These are phyloP conservation scores for Chrysemys picta DNA, from an alignment of 2,113 vertebrate species.

Conservation along the genomic window DNA sequence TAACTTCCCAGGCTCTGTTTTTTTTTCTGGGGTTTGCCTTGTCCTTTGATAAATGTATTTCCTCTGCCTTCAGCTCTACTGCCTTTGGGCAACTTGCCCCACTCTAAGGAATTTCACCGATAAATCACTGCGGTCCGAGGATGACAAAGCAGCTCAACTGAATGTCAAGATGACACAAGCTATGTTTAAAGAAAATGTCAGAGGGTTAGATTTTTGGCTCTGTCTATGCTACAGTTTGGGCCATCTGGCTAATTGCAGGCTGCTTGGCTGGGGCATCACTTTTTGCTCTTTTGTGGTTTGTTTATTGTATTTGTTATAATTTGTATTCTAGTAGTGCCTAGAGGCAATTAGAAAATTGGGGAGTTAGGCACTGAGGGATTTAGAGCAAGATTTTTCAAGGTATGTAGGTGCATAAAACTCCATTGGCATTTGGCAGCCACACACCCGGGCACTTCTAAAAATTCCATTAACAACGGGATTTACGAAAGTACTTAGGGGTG, in stretches of 20 bases:
- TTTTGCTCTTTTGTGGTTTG: background rate
- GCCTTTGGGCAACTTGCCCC: background rate
- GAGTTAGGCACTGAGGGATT: background rate
- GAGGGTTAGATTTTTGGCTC: background rate
- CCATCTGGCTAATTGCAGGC: background rate
- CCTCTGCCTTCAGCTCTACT: background rate
- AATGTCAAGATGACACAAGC: background rate
- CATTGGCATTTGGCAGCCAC: background rate
- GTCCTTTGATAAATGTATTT: background rate
- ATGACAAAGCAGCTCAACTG: background rate
- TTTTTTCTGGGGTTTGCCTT: background rate
- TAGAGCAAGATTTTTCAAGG: background rate
- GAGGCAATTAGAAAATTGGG: background rate
- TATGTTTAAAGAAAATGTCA: background rate
- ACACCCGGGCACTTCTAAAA: background rate
- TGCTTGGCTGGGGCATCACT: background rate
- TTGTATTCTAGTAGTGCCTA: background rate
- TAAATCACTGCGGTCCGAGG: background rate
- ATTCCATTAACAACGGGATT: background rate
- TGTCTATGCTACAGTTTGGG: background rate
- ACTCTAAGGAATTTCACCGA: background rate
- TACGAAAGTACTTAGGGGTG: background rate
- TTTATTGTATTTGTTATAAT: background rate
- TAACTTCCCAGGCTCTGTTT: rapidly evolving
- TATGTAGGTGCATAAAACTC: background rate